Evolutionary conservation across 1,140 invertebrate species (phyloP).

Genomic region (Melipona quadrifasciata): DNA sequence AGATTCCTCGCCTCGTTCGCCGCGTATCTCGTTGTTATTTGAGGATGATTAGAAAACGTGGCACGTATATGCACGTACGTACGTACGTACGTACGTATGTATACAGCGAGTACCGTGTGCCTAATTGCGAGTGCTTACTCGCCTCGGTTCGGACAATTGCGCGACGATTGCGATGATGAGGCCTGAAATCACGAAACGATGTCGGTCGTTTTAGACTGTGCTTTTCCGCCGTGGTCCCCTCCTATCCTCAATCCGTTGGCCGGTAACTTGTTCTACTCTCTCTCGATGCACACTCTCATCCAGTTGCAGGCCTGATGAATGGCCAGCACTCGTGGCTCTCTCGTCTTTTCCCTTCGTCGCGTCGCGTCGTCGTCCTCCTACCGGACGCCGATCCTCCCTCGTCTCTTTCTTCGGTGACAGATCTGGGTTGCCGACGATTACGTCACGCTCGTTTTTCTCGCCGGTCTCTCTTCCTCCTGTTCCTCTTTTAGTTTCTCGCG

Average conservation of each 20-base stretch:
- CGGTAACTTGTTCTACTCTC: slow-evolving; percentile 42
- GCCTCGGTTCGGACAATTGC: slow-evolving; percentile 64
- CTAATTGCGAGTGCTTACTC: neutral
- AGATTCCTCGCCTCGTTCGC: slow-evolving; percentile 30
- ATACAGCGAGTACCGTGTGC: too few relatives aligned
- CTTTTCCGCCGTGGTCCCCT: neutral
- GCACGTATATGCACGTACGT: neutral
- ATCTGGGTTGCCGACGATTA: slow-evolving; percentile 75
- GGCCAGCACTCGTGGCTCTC: slow-evolving; percentile 48
- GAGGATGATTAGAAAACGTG: slow-evolving; percentile 70
- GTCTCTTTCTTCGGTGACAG: slow-evolving; percentile 67
- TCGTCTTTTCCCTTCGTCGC: slow-evolving; percentile 39
- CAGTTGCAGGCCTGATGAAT: slow-evolving; percentile 67
- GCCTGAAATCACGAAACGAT: slow-evolving; percentile 64
- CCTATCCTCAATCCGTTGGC: slow-evolving; percentile 16
- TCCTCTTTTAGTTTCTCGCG: neutral
- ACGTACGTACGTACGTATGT: too few relatives aligned
- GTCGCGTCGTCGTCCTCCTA: neutral
- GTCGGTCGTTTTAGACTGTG: slow-evolving; percentile 38
- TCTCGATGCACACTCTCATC: slow-evolving; percentile 33
- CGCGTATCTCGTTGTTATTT: slow-evolving; percentile 73
- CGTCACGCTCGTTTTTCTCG: slow-evolving; percentile 58
- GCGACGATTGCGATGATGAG: slow-evolving; percentile 63
- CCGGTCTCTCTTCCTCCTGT: slow-evolving; percentile 16
- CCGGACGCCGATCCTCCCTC: slow-evolving; percentile 63